These are phyloP conservation scores for Clarias batrachus DNA, from an alignment of 2,113 vertebrate genomes.

Conservation along the genomic window DNA sequence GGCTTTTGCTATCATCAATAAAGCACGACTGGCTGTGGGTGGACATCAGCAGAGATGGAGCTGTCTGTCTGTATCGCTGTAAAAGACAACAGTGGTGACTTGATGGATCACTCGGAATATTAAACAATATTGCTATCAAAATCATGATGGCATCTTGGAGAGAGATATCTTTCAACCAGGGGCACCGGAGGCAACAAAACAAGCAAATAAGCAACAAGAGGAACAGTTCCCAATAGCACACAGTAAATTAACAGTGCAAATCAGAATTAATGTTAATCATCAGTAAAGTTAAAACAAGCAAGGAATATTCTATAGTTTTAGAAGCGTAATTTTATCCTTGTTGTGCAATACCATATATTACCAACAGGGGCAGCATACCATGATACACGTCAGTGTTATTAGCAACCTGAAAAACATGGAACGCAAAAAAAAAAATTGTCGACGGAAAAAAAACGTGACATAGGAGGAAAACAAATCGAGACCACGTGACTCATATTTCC, in stretches of 20 bases:
- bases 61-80: not conserved
- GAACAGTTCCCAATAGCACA: not conserved
- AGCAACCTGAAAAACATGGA: not conserved
- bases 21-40: not conserved
- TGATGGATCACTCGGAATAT: constrained; percentile 12
- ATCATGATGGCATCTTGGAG: not conserved
- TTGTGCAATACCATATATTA: not conserved
- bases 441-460: no score
- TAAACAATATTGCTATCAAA: not conserved
- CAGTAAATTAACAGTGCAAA: not conserved
- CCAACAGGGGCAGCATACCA: not conserved
- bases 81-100: not conserved
- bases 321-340: not conserved
- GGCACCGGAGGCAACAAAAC: not conserved
- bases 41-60: not conserved
- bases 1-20: constrained; percentile 14
- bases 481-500: no score
- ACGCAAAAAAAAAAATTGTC: no score
- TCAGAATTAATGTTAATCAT: not conserved
- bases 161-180: not conserved
- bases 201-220: not conserved
- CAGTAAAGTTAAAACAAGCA: not conserved
- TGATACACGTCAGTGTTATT: not conserved
- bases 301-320: not conserved
- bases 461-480: no score